Evolutionary conservation across 30 jellyfish, hydroid and myxozoan species (phyloP), one percentile per base, ranked within the genome.

Genomic region (Cassiopea xamachana): DNA sequence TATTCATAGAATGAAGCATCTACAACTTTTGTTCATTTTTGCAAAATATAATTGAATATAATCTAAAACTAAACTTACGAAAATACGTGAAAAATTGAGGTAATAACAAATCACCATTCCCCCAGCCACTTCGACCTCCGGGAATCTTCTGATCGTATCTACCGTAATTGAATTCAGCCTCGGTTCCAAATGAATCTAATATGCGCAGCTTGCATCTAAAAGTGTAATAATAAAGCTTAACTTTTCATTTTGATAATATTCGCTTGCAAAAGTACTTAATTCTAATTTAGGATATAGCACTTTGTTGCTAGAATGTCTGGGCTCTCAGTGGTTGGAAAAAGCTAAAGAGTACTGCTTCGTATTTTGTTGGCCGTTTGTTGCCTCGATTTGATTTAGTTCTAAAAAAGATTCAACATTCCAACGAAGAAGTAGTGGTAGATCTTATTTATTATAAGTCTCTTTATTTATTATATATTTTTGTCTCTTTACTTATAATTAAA

Each of bases 161-260:
- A 10, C 83, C 86, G 77, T 92, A 82, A 80, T 96, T 96, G 80
- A 83, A 96, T 80, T 92, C 98, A 19, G 99, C 99, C 73, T 90
- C 97, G 27, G 98, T 93, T 17, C 99, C 99, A 86, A 97, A 97
- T 45, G 99, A 97, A 82, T 97, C 99, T 39, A 97, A 82, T 14
- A 97, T 19, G 12, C 99, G 97, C 17, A 89, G 78, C 83, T 83
- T 97, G 97, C 99, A 97, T 59, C 99, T 97, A 80, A 1, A 46
- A 80, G 39, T 27, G 39, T 27, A 69, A 46, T 1, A 55, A 80
- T 10, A 45, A 43, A 27, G 39, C 39, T 27, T 27, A 27, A 27
- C 39, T 27, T 27, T 27, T 27, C 39, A 27, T 27, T 27, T 59
- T 59, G 69, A 6, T 14, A 59, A 6, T 14, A 59, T 59, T 6